These are phyloP conservation scores for Nebria brevicollis DNA, from an alignment of 2,888 invertebrate genomes.

Conservation along the genomic window DNA sequence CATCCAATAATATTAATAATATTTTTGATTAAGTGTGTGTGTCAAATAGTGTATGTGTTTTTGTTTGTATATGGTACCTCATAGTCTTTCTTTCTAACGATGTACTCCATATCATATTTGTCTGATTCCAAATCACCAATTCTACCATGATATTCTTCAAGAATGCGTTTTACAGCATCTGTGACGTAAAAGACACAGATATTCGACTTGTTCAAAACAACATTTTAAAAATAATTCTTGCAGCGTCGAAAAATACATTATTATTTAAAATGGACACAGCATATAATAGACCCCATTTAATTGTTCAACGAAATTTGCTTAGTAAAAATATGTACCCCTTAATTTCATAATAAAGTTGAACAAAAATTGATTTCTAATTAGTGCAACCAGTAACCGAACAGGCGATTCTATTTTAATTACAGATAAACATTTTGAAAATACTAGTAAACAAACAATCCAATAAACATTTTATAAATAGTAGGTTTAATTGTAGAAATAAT, in stretches of 20 bases:
- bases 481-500: too few species aligned
- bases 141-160: conserved; percentile 88
- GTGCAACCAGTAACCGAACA: too few species aligned
- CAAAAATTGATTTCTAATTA: too few species aligned
- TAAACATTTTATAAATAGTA: too few species aligned
- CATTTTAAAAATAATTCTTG: background rate
- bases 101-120: conserved; percentile 98
- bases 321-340: too few species aligned
- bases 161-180: conserved; percentile 81
- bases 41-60: background rate
- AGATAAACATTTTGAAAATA: too few species aligned
- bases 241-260: background rate
- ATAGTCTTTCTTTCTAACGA: conserved; percentile 97
- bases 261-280: too few species aligned
- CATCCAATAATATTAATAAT: conserved; percentile 1
- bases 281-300: too few species aligned
- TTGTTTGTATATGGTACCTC: conserved; percentile 80
- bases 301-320: too few species aligned
- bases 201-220: background rate
- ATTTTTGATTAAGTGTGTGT: conserved; percentile 7
- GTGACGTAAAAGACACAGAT: conserved; percentile 50
- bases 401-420: too few species aligned
- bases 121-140: conserved; percentile 89
- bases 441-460: too few species aligned
- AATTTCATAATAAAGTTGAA: too few species aligned